A percentile compares a stretch with the other conserved stretches of the same genome.
Evolutionary conservation across 1,140 invertebrate species (phyloP).

Genomic region (Bombus huntii): DNA sequence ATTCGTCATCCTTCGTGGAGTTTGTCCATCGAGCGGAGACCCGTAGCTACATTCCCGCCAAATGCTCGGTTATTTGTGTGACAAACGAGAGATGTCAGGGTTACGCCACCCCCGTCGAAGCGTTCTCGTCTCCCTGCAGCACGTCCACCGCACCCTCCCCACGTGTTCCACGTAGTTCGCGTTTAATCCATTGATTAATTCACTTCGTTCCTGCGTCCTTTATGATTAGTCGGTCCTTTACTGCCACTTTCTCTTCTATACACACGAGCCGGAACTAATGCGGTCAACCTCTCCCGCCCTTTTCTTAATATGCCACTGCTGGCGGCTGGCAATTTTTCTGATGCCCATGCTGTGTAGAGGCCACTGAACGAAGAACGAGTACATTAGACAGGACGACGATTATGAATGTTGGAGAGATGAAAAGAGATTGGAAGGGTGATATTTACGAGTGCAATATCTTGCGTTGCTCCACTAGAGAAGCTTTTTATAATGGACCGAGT

Average conservation of each 20-base stretch:
- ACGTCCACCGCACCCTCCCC: slow-evolving; percentile 27
- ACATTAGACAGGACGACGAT: slow-evolving; percentile 46
- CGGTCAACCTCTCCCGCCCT: slow-evolving; percentile 69
- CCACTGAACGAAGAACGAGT: slow-evolving; percentile 19
- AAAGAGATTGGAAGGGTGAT: slow-evolving; percentile 22
- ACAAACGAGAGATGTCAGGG: slow-evolving; percentile 81
- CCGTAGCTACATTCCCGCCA: slow-evolving; percentile 67
- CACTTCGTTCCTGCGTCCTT: slow-evolving; percentile 79
- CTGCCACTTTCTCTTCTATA: slow-evolving; percentile 65
- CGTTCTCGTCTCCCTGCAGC: slow-evolving; percentile 41
- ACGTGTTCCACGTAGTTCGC: slow-evolving; percentile 65
- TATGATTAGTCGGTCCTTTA: slow-evolving; percentile 79
- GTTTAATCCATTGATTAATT: slow-evolving; percentile 83
- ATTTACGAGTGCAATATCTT: slow-evolving; percentile 10
- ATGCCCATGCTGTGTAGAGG: background rate
- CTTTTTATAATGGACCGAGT: background rate
- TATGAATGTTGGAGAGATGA: slow-evolving; percentile 40
- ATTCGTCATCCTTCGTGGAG: slow-evolving; percentile 73
- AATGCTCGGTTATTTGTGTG: slow-evolving; percentile 81
- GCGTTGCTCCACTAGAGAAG: background rate
- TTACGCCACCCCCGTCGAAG: slow-evolving; percentile 59
- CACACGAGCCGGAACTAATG: slow-evolving; percentile 75
- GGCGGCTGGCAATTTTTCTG: slow-evolving; percentile 62
- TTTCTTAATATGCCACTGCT: slow-evolving; percentile 55
- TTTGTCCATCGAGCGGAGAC: slow-evolving; percentile 71